Percentiles rank a stretch among this genome's conserved stretches.
phyloP scores from a whole-genome alignment of 2,888 invertebrate genomes.

The Coenonympha arcania region DNA sequence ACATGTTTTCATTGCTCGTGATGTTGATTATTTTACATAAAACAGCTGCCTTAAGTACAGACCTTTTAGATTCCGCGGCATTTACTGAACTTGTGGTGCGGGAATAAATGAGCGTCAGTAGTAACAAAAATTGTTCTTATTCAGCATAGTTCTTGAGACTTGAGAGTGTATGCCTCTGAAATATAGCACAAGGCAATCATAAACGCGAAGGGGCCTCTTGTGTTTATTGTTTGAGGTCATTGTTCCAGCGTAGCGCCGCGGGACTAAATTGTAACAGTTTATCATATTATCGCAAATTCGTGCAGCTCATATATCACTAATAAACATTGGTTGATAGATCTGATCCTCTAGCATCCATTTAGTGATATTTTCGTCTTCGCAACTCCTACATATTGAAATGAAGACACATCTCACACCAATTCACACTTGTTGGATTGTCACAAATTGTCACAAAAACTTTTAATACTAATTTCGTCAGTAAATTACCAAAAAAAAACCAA shows the following conservation, averaged over 20 bases:
- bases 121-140: background rate
- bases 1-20: background rate
- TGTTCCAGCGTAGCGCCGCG: constrained; percentile 52
- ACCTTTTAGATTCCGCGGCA: background rate
- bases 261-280: constrained; percentile 45
- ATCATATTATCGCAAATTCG: constrained; percentile 32
- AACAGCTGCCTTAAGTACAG: constrained; percentile 3
- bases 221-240: constrained; percentile 59
- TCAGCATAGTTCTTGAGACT: background rate
- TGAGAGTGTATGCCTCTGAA: constrained; percentile 32
- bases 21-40: background rate
- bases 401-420: background rate
- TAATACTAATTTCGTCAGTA: no score
- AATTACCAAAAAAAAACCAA: no score
- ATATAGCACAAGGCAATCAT: constrained; percentile 36
- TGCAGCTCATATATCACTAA: constrained; percentile 5
- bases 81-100: background rate
- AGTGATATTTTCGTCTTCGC: background rate
- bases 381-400: background rate
- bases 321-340: constrained; percentile 5
- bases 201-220: constrained; percentile 41
- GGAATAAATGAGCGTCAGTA: background rate
- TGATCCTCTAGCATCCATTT: constrained; percentile 5
- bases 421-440: no score
- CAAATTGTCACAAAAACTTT: no score